Percentiles rank a stretch among this genome's conserved stretches.
Conservation (phyloP, 2,888 invertebrate species). For the Pristionchus fissidentatus region DNA sequence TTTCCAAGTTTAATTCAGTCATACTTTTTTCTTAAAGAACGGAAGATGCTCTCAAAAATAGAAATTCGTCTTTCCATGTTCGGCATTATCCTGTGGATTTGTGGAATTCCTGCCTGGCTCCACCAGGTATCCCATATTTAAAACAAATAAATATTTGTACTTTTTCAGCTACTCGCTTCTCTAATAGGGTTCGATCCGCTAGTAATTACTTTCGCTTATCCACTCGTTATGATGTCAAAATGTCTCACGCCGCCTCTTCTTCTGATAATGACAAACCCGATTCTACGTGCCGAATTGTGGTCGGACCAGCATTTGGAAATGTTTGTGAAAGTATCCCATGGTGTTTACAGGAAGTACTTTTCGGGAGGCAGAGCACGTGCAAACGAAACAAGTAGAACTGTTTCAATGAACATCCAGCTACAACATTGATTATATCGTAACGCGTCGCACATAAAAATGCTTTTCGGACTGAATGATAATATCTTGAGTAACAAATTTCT, state of each 20-base stretch:
- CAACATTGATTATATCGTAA: no score
- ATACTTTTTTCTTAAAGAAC: not conserved
- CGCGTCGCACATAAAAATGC: no score
- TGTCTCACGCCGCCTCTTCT: not conserved
- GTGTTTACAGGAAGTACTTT: no score
- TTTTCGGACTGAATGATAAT: no score
- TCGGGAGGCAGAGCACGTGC: no score
- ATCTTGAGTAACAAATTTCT: no score
- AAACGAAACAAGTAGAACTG: no score
- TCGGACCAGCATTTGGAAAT: no score
- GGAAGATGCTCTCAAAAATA: not conserved
- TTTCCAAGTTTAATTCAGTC: not conserved
- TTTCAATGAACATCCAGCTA: no score
- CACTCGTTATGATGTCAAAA: not conserved
- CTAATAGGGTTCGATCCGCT: not conserved
- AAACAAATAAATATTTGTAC: not conserved
- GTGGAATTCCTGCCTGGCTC: not conserved
- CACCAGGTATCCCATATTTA: not conserved
- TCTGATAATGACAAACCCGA: not conserved
- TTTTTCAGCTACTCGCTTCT: not conserved
- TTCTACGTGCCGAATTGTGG: not conserved
- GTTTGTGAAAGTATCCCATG: no score
- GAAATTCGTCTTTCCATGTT: not conserved
- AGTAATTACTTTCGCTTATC: not conserved
- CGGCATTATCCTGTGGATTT: constrained; percentile 6